Evolutionary conservation across 2,113 vertebrate genomes (phyloP).

Genomic region (Haemorhous mexicanus): DNA sequence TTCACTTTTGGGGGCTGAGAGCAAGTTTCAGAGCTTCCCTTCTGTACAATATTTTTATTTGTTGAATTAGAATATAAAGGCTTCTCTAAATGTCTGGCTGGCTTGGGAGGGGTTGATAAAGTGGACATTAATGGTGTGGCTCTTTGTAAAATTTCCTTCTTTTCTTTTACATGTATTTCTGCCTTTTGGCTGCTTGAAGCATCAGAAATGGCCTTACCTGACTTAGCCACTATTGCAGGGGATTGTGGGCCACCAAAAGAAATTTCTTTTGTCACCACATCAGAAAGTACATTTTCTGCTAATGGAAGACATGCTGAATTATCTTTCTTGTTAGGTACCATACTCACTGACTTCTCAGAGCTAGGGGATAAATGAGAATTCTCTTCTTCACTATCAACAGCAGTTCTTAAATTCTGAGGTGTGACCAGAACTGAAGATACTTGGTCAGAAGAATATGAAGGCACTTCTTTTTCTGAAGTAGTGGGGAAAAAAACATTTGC

Average conservation of each 20-base stretch:
- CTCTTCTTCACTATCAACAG: background rate
- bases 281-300: constrained; percentile 1
- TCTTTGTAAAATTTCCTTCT: background rate
- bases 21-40: background rate
- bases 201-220: background rate
- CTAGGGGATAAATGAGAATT: background rate
- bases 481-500: background rate
- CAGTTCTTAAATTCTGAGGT: background rate
- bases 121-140: background rate
- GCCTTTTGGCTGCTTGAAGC: background rate
- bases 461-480: constrained; percentile 23
- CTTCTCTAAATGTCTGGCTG: background rate
- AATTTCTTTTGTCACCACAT: background rate
- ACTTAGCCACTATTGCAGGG: background rate
- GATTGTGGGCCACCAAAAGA: background rate
- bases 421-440: background rate
- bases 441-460: background rate
- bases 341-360: background rate
- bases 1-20: background rate
- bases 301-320: background rate
- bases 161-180: background rate
- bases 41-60: background rate
- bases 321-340: background rate
- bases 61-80: background rate
- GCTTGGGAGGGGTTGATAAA: background rate